Evolutionary conservation across 2,888 invertebrate genomes (phyloP).

Genomic region (Oligia fasciuncula): DNA sequence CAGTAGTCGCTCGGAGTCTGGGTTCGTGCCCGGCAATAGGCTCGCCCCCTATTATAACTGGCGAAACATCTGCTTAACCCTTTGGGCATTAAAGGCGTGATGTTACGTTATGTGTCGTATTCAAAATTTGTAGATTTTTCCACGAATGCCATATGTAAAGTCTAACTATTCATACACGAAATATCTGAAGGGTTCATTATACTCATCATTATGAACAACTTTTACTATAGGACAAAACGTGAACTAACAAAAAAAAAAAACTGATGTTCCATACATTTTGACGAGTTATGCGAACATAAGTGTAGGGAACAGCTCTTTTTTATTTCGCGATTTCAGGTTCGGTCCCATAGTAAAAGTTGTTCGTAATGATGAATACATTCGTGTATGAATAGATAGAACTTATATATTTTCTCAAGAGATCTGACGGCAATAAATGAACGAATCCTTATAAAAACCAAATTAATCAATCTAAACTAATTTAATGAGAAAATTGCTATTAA

Average conservation of each 20-base stretch:
- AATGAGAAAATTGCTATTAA: constrained; percentile 36
- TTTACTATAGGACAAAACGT: too few species aligned
- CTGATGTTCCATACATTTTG: too few species aligned
- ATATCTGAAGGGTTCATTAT: too few species aligned
- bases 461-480: constrained; percentile 17
- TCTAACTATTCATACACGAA: too few species aligned
- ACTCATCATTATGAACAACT: too few species aligned
- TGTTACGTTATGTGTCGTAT: not conserved
- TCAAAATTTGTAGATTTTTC: not conserved
- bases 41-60: not conserved
- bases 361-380: too few species aligned
- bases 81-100: not conserved
- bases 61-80: not conserved
- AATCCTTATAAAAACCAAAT: constrained; percentile 12
- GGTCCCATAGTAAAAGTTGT: too few species aligned
- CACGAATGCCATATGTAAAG: not conserved
- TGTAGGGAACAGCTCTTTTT: too few species aligned
- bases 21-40: not conserved
- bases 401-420: not conserved
- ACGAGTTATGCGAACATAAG: too few species aligned
- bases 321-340: too few species aligned
- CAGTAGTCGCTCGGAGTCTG: not conserved
- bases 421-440: not conserved
- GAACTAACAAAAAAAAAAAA: too few species aligned
- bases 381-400: too few species aligned